Base-by-base conservation (phyloP, 2,888 invertebrate species). In the Leucophora obtusa region DNA sequence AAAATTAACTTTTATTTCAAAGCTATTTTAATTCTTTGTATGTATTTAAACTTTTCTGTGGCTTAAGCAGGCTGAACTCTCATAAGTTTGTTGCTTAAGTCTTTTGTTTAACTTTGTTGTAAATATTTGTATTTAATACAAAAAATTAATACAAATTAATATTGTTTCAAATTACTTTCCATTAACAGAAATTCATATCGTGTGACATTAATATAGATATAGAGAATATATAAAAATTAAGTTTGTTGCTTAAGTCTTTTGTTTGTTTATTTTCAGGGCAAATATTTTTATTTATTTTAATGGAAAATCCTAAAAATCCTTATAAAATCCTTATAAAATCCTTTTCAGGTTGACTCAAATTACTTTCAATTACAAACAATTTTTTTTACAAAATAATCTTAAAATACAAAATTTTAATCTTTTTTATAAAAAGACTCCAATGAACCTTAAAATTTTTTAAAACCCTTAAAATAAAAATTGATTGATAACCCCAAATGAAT, bases 301-400 rank as follows among this genome's bases (percentile, higher is more conserved):
- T 18, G 1, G 24, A 28, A 28, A 28, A 28, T 28, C 28, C 6
- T 7, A 28, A 3, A 28, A 28, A 28, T 28, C 28, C 4, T 28
- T 6, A 7, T 3, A 24, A 24, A 24, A 24, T 24, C 24, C 24
- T 33, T 4, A 15, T 38, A 47, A n/a, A 1, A 77, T 60, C 54
- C 71, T 60, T 73, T 65, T 47, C 24, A 60, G 60, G 17, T 73
- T 79, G 79, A 74, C 70, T 74, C 79, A 70, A 79, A 79, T 79
- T 79, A 79, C 79, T 79, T 70, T 65, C 60, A 74, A 79, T 79
- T 74, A 62, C 6, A 56, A 62, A 62, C 59, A 21, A 72, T 18
- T 21, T 35, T 60, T 62, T 35, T 53, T 56, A 68, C 24, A 66
- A 66, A 62, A 56, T 62, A 60, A 68, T 71, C n/a, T 47, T 14